Evolutionary conservation across 1,140 invertebrate genomes (phyloP).

Genomic region (Heliconius melpomene): DNA sequence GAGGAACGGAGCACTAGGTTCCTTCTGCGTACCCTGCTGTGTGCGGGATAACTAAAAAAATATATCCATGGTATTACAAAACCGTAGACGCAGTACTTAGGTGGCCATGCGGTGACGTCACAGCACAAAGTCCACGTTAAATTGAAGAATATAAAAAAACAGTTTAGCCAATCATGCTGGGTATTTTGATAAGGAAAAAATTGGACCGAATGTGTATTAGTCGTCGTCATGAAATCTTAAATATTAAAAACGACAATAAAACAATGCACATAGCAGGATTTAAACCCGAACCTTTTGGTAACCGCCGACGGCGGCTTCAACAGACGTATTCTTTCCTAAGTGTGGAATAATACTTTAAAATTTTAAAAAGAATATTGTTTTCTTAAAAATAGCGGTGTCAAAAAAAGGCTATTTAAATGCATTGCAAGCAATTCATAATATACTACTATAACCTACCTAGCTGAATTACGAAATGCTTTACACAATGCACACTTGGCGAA

Average conservation of each 20-base stretch:
- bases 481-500: background rate
- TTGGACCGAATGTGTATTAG: background rate
- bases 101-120: constrained; percentile 1
- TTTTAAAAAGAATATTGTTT: too few relatives aligned
- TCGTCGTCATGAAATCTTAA: background rate
- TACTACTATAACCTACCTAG: too few relatives aligned
- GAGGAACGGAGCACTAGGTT: too few relatives aligned
- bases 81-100: background rate
- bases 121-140: background rate
- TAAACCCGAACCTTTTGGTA: too few relatives aligned
- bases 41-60: background rate
- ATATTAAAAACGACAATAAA: background rate
- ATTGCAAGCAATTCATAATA: too few relatives aligned
- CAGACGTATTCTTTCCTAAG: too few relatives aligned
- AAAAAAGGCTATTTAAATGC: too few relatives aligned
- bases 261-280: too few relatives aligned
- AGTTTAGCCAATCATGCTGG: background rate
- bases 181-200: background rate
- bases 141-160: background rate
- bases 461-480: background rate
- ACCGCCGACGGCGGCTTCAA: too few relatives aligned
- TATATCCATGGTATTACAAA: background rate
- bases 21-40: too few relatives aligned
- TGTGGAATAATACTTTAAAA: too few relatives aligned
- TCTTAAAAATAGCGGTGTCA: too few relatives aligned